These are phyloP conservation scores for Popillia japonica DNA, from an alignment of 1,140 invertebrate species.

Conservation along the genomic window DNA sequence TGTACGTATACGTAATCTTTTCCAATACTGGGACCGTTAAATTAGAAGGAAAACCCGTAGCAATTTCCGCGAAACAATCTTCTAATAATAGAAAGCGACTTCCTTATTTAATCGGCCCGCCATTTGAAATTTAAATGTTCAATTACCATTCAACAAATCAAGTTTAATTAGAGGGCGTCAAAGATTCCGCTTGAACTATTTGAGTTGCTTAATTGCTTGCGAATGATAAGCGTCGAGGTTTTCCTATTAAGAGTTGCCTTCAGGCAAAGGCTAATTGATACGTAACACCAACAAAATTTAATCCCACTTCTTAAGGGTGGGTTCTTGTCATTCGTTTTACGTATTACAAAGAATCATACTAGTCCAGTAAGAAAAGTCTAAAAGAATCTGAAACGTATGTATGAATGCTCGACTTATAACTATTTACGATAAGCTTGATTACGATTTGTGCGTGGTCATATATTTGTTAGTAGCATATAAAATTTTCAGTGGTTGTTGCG, in stretches of 20 bases:
- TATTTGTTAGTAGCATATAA: too few species aligned
- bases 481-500: too few species aligned
- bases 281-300: background rate
- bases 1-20: conserved; percentile 10
- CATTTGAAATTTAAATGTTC: conserved; percentile 35
- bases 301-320: background rate
- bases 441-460: too few species aligned
- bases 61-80: conserved; percentile 21
- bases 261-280: background rate
- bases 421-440: too few species aligned
- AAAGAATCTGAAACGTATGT: too few species aligned
- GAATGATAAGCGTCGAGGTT: conserved; percentile 2
- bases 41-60: background rate
- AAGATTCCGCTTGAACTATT: conserved; percentile 15
- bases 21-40: conserved; percentile 4
- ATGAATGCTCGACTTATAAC: too few species aligned
- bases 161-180: conserved; percentile 32
- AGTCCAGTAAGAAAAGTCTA: too few species aligned
- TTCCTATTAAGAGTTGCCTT: background rate
- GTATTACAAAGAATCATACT: too few species aligned
- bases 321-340: too few species aligned
- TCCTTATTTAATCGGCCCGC: conserved; percentile 12
- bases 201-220: conserved; percentile 26
- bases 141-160: conserved; percentile 35
- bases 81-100: conserved; percentile 13